Evolutionary conservation across 2,113 vertebrate genomes (phyloP).

Genomic region (Corythoichthys haematopterus): DNA sequence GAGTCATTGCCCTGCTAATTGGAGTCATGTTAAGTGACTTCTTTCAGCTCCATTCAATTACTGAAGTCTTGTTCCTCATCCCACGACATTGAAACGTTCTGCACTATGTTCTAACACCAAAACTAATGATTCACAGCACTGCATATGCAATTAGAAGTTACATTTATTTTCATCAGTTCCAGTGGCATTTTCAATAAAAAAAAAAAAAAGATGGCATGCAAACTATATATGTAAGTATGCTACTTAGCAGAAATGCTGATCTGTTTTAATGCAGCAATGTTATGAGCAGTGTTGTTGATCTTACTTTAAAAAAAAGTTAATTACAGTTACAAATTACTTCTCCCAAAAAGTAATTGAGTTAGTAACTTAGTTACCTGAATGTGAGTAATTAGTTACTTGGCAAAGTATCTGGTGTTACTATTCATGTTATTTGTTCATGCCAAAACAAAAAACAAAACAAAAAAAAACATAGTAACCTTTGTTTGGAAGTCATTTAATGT

Average conservation of each 20-base stretch:
- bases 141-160: slow-evolving; percentile 59
- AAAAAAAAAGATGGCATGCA: neutral
- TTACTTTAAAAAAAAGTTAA: neutral
- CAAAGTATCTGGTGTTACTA: too few species aligned
- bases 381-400: too few species aligned
- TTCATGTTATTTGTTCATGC: too few species aligned
- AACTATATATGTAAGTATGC: neutral
- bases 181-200: neutral
- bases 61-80: slow-evolving; percentile 26
- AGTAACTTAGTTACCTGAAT: too few species aligned
- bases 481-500: too few species aligned
- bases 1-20: slow-evolving; percentile 32
- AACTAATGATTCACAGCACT: slow-evolving; percentile 49
- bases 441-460: too few species aligned
- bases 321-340: neutral
- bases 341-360: too few species aligned
- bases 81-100: slow-evolving; percentile 43
- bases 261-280: neutral
- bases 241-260: neutral
- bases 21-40: slow-evolving; percentile 38
- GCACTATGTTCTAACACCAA: slow-evolving; percentile 26
- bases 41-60: slow-evolving; percentile 30
- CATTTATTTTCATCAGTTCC: neutral
- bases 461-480: too few species aligned
- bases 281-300: neutral